phyloP scores from a whole-genome alignment of 2,113 vertebrate species.

The Myiozetetes cayanensis region DNA sequence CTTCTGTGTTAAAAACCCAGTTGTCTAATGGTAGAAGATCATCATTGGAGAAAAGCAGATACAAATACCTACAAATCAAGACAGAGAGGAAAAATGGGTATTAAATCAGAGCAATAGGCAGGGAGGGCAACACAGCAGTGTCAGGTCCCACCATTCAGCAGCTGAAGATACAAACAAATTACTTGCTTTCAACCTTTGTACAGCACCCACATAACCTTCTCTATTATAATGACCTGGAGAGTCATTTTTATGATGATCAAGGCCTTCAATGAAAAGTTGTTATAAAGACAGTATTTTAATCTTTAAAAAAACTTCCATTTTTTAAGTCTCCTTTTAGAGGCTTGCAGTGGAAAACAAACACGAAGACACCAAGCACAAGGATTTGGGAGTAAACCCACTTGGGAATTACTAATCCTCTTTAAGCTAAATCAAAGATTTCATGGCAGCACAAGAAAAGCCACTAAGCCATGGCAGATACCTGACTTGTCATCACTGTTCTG shows the following conservation, averaged over 20 bases:
- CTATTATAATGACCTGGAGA: background rate
- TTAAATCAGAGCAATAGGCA: background rate
- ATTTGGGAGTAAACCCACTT: background rate
- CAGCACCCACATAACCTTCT: background rate
- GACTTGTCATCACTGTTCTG: background rate
- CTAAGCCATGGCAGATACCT: background rate
- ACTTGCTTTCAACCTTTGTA: background rate
- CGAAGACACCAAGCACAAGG: background rate
- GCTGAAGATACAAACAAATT: background rate
- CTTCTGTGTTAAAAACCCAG: slow-evolving; percentile 99
- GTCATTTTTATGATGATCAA: background rate
- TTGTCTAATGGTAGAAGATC: slow-evolving; percentile 95
- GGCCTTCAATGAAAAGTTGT: background rate
- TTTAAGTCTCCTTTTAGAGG: background rate
- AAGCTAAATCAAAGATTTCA: background rate
- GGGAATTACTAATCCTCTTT: background rate
- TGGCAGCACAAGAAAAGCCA: background rate
- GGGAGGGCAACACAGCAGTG: background rate
- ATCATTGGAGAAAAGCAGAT: slow-evolving; percentile 95
- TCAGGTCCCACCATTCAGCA: background rate
- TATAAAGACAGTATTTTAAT: background rate
- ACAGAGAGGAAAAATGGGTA: background rate
- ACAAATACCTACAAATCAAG: slow-evolving; percentile 86
- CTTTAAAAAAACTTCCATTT: background rate
- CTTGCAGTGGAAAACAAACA: background rate